A percentile compares a stretch with the other conserved stretches of the same genome.
phyloP scores from a whole-genome alignment of 53 echinoderm and acorn worm species.

The Temnopleurus reevesii region DNA sequence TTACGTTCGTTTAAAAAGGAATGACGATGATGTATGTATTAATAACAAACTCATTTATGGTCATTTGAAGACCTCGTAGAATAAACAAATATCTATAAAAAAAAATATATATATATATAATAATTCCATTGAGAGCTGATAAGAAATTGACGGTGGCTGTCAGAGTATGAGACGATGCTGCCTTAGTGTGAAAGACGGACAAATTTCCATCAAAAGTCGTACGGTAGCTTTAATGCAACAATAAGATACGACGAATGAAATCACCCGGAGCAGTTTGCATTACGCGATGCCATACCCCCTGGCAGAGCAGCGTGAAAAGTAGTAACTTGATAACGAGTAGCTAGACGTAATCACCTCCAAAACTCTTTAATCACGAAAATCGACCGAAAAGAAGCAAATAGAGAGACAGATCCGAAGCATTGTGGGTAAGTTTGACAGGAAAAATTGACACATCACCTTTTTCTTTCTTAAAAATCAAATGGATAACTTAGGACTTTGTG shows the following conservation, averaged over 20 bases:
- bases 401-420: neutral
- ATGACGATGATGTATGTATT: too few species aligned
- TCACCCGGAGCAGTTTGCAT: constrained; percentile 48
- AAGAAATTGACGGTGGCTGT: neutral
- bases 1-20: too few species aligned
- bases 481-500: neutral
- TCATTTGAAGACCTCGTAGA: too few species aligned
- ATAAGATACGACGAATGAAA: constrained; percentile 12
- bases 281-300: constrained; percentile 19
- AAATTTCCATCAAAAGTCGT: neutral
- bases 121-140: neutral
- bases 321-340: constrained; percentile 11
- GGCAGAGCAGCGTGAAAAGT: neutral
- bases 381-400: neutral
- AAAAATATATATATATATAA: neutral
- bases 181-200: too few species aligned
- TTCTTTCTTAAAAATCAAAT: neutral
- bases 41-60: too few species aligned
- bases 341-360: constrained; percentile 39
- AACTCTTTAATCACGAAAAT: constrained; percentile 56
- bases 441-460: neutral
- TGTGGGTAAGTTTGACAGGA: neutral
- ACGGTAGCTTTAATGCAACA: constrained; percentile 37
- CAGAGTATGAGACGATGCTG: too few species aligned
- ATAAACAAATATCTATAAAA: neutral